phyloP scores from a whole-genome alignment of 2,797 vertebrate genomes.

The Ibycter americanus region DNA sequence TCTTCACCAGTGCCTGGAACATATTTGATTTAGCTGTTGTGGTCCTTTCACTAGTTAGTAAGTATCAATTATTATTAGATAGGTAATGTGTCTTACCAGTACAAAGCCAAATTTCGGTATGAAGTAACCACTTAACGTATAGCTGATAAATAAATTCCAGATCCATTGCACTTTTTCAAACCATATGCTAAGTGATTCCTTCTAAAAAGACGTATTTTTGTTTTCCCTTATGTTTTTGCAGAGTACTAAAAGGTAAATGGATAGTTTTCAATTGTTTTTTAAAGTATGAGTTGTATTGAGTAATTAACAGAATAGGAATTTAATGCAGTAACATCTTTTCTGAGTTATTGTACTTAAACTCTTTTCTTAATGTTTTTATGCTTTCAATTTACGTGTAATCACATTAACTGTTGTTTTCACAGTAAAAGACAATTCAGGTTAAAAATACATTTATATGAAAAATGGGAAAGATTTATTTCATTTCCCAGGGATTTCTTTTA shows the following conservation, averaged over 20 bases:
- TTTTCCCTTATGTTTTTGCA: background rate
- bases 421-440: background rate
- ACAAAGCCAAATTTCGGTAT: background rate
- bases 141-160: background rate
- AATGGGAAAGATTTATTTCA: background rate
- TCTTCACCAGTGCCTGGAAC: constrained; percentile 94
- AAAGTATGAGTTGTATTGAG: background rate
- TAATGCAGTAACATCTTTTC: background rate
- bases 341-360: background rate
- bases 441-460: background rate
- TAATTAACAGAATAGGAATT: background rate
- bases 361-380: background rate
- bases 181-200: background rate
- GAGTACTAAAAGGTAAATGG: background rate
- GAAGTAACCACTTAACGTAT: background rate
- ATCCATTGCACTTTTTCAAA: background rate
- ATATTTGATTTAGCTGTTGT: constrained; percentile 95
- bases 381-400: background rate
- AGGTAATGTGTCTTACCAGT: background rate
- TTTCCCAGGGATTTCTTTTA: background rate
- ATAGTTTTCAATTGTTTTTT: background rate
- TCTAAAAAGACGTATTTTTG: background rate
- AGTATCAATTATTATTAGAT: constrained; percentile 61
- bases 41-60: constrained; percentile 91
- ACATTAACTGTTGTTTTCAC: background rate